Conservation (phyloP, 2,113 vertebrate species). For the Anolis carolinensis region DNA sequence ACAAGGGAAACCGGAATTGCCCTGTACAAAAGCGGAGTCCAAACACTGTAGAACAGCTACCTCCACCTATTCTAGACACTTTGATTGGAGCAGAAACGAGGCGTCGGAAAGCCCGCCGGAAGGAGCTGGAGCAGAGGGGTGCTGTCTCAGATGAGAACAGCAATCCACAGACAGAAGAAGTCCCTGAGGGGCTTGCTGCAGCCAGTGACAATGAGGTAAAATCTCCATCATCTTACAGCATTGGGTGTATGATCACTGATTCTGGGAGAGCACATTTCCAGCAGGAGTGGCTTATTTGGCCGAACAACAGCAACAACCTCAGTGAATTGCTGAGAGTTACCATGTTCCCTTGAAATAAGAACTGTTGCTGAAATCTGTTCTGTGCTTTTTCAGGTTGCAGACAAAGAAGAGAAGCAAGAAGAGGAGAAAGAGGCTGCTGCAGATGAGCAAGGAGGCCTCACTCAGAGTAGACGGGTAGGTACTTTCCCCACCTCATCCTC, state of each 20-base stretch:
- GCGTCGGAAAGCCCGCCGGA: slow-evolving; percentile 89
- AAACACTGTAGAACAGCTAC: slow-evolving; percentile 82
- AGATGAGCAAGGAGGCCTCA: slow-evolving; percentile 82
- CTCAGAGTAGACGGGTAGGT: slow-evolving; percentile 83
- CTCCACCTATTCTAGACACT: slow-evolving; percentile 79
- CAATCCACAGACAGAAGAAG: slow-evolving; percentile 81
- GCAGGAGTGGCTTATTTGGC: background rate
- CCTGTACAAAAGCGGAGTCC: slow-evolving; percentile 97
- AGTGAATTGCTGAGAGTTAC: background rate
- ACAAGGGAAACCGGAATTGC: slow-evolving; percentile 97
- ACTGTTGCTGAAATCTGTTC: slow-evolving; percentile 44
- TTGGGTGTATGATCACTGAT: background rate
- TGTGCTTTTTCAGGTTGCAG: slow-evolving; percentile 69
- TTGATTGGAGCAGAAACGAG: slow-evolving; percentile 92
- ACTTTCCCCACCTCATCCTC: slow-evolving; percentile 19
- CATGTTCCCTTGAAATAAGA: background rate
- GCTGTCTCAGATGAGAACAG: slow-evolving; percentile 75
- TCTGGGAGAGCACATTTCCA: background rate
- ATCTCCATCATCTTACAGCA: background rate
- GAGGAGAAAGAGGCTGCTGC: slow-evolving; percentile 82
- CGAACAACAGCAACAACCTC: background rate
- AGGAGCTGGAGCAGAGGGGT: slow-evolving; percentile 81
- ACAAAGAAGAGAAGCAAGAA: slow-evolving; percentile 80
- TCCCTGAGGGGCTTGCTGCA: slow-evolving; percentile 72
- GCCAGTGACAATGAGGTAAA: slow-evolving; percentile 89